phyloP scores from a whole-genome alignment of 2,113 vertebrate genomes.

The Urocolius indicus region DNA sequence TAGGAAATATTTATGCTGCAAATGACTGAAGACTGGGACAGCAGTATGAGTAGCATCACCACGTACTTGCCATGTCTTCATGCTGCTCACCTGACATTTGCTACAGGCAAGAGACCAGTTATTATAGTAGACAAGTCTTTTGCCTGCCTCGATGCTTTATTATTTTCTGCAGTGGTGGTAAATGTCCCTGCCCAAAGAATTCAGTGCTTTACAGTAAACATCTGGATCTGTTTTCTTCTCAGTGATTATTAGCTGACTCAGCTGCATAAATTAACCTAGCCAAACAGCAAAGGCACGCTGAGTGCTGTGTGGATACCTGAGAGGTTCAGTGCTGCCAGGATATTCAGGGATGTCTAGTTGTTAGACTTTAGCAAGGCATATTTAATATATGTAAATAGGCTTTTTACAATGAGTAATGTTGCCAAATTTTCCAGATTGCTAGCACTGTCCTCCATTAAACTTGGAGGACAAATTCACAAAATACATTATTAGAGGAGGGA shows the following conservation, averaged over 20 bases:
- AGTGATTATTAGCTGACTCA: slow-evolving; percentile 43
- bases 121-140: neutral
- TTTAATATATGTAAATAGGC: slow-evolving; percentile 54
- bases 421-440: slow-evolving; percentile 63
- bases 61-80: neutral
- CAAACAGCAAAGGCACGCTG: slow-evolving; percentile 1
- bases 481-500: neutral
- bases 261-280: slow-evolving; percentile 34
- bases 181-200: neutral
- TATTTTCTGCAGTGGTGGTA: neutral
- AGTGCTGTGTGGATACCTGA: neutral
- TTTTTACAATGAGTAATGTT: slow-evolving; percentile 42
- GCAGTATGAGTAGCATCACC: neutral
- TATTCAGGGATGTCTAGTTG: neutral
- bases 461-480: slow-evolving; percentile 44
- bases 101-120: neutral
- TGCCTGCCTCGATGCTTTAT: neutral
- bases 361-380: slow-evolving; percentile 21
- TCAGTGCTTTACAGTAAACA: neutral
- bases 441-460: slow-evolving; percentile 57
- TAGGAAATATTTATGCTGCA: neutral
- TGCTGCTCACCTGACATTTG: neutral
- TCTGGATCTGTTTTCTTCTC: slow-evolving; percentile 9
- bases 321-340: neutral
- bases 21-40: neutral